Base-by-base conservation (phyloP, 2,113 vertebrate species). In the Coracopsis vasa region DNA sequence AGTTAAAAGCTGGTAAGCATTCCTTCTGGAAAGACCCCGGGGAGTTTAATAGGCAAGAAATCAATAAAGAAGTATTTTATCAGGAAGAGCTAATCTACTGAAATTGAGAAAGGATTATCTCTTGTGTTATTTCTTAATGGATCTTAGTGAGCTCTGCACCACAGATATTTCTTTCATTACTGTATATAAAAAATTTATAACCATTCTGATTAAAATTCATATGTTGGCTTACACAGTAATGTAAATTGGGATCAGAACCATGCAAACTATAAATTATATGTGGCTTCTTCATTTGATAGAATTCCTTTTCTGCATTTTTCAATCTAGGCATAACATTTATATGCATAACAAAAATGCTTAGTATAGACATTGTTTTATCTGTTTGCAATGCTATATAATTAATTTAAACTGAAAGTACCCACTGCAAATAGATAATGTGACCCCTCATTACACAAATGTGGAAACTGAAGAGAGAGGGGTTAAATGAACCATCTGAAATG, bases 1-100 rank as follows among this genome's bases (percentile, higher is more conserved):
- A 95, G 90, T 82, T 88, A 85, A 94, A 93, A 87, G 90, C 78
- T 72, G 20, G 48, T 83, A 75, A 79, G 37, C 42, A 80, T 79
- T 39, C 23, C 16, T 75, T 70, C 45, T 80, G 70, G 58, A 93
- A 94, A 70, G 45, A 42, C 71, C n/a, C 41, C 47, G 29, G 41
- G 48, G 91, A 87, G 16, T 69, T 91, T 60, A 82, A 73, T 56
- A 56, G 74, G 70, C 48, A 95, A 87, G 70, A 93, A 95, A 88
- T 95, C 89, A 92, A 94, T 88, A 56, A 27, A 85, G 73, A 82
- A 75, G 42, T 58, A 45, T 77, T 80, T 85, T 91, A 88, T 88
- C 73, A 82, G 70, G 85, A 96, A 94, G 81, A 88, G 21, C 16
- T 65, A 79, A 92, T 79, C 65, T 72, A 69, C 74, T 84, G 48